These are phyloP conservation scores for Chascanopsetta lugubris DNA, from an alignment of 2,113 vertebrate species.

Conservation along the genomic window DNA sequence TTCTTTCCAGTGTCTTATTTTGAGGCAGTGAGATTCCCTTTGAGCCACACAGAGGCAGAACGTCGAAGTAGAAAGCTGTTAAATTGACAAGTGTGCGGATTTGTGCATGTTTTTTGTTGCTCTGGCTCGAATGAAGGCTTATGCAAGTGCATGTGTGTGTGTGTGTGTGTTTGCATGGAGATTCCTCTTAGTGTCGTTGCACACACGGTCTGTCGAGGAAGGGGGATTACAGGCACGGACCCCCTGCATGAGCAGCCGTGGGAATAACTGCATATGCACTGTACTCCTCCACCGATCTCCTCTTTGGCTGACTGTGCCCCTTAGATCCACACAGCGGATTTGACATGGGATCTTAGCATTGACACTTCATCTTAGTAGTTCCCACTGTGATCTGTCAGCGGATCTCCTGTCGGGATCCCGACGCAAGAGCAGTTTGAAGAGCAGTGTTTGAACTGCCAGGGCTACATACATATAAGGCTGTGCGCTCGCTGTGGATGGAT, in stretches of 20 bases:
- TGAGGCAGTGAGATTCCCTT: constrained; percentile 2
- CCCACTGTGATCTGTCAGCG: constrained; percentile 65
- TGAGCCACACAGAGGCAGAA: constrained; percentile 20
- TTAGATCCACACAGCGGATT: constrained; percentile 64
- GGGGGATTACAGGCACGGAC: constrained; percentile 69
- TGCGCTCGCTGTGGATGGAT: constrained; percentile 3
- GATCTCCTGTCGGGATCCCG: constrained; percentile 59
- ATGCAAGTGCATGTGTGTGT: constrained; percentile 5
- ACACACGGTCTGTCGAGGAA: constrained; percentile 43
- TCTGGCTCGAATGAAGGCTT: constrained; percentile 3
- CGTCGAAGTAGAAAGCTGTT: constrained; percentile 25
- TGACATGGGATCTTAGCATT: constrained; percentile 62
- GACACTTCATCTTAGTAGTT: constrained; percentile 61
- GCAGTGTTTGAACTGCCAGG: constrained; percentile 24
- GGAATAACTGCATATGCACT: constrained; percentile 73
- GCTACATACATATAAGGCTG: background rate
- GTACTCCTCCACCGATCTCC: constrained; percentile 50
- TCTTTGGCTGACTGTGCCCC: constrained; percentile 47
- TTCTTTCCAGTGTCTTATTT: background rate
- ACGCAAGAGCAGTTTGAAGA: constrained; percentile 35
- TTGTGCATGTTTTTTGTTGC: constrained; percentile 38
- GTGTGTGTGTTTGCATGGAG: constrained; percentile 36
- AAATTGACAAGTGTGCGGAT: constrained; percentile 38
- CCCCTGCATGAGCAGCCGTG: constrained; percentile 70
- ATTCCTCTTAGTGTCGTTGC: constrained; percentile 52